phyloP scores from a whole-genome alignment of 2,797 vertebrate species.

The Mormyrops attenuatus region DNA sequence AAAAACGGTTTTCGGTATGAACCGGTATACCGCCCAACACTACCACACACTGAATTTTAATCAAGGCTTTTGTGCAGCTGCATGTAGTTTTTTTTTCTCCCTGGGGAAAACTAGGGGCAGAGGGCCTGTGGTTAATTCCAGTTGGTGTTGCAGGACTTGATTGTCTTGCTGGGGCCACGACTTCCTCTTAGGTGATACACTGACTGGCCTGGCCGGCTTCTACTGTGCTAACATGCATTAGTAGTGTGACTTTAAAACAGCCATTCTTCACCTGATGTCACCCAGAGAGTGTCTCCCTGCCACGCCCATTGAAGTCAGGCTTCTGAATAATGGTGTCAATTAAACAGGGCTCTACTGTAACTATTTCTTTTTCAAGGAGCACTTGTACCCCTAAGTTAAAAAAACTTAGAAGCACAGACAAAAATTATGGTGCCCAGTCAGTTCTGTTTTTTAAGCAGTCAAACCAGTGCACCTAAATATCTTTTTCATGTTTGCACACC shows the following conservation, averaged over 20 bases:
- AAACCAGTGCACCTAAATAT: neutral
- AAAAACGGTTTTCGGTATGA: too few species aligned
- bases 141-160: neutral
- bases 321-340: neutral
- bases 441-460: neutral
- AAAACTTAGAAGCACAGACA: too few species aligned
- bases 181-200: neutral
- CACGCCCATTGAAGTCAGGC: neutral
- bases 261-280: neutral
- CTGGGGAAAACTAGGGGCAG: neutral
- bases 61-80: neutral
- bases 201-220: neutral
- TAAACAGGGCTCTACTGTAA: neutral
- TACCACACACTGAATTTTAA: neutral
- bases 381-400: neutral
- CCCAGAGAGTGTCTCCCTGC: neutral
- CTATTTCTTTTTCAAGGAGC: neutral
- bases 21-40: too few species aligned
- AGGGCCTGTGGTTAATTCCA: neutral
- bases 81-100: neutral
- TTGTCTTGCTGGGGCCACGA: neutral
- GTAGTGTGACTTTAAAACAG: neutral
- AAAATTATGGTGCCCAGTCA: neutral
- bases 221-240: neutral
- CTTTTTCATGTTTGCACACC: neutral